These are phyloP conservation scores for Urophycis tenuis DNA, from an alignment of 2,797 vertebrate species.

Conservation along the genomic window DNA sequence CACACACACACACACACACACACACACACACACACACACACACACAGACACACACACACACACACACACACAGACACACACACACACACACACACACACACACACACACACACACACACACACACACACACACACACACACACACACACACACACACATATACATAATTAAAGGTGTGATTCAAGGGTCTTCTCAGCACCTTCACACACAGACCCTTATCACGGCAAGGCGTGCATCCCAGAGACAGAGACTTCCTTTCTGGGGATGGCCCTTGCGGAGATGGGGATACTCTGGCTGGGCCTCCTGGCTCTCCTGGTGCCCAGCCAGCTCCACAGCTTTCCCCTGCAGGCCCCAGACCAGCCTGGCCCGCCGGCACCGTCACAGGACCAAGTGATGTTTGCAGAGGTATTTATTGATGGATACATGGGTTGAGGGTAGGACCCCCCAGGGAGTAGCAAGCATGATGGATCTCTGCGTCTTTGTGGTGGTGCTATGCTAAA, in stretches of 20 bases:
- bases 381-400: constrained; percentile 50
- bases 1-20: neutral
- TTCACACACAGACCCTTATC: constrained; percentile 13
- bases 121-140: neutral
- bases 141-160: no score
- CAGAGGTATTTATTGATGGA: constrained; percentile 50
- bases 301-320: constrained; percentile 37
- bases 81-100: neutral
- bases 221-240: constrained; percentile 14
- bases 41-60: neutral
- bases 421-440: neutral
- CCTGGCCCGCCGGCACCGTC: constrained; percentile 14
- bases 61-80: neutral
- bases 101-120: constrained; percentile 6
- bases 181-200: constrained; percentile 42
- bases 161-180: constrained; percentile 40
- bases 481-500: neutral
- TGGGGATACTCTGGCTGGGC: constrained; percentile 46
- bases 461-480: neutral
- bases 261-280: constrained; percentile 7
- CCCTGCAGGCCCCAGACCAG: constrained; percentile 15
- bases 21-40: neutral
- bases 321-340: constrained; percentile 19
- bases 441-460: neutral
- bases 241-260: constrained; percentile 4